Conservation (phyloP, 2,888 invertebrate species). For the Dorcus parallelipipedus region DNA sequence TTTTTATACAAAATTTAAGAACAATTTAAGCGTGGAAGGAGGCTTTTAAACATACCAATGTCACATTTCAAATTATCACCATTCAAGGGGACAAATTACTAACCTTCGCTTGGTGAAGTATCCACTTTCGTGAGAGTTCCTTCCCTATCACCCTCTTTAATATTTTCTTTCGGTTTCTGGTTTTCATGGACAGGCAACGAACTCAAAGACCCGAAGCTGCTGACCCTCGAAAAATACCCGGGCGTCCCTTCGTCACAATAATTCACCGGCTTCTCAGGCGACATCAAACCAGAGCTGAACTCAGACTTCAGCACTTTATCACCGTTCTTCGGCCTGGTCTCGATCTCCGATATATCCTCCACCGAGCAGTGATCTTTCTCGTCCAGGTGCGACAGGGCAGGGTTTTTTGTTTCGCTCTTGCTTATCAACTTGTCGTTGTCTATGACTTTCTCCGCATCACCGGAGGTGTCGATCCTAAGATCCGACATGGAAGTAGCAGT, state of each 20-base stretch:
- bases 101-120: slow-evolving; percentile 19
- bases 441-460: slow-evolving; percentile 25
- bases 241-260: slow-evolving; percentile 89
- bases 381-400: slow-evolving; percentile 30
- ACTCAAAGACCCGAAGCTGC: slow-evolving; percentile 54
- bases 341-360: slow-evolving; percentile 43
- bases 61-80: too few species aligned
- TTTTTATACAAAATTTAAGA: too few species aligned
- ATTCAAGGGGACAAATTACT: background rate
- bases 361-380: slow-evolving; percentile 47
- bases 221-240: slow-evolving; percentile 66
- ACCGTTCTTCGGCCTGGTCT: slow-evolving; percentile 24
- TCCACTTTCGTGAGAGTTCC: slow-evolving; percentile 21
- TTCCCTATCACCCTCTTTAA: slow-evolving; percentile 10
- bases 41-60: too few species aligned
- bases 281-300: slow-evolving; percentile 65
- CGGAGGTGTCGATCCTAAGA: slow-evolving; percentile 55
- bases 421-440: slow-evolving; percentile 36
- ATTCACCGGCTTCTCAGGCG: slow-evolving; percentile 75
- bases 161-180: slow-evolving; percentile 14
- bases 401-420: slow-evolving; percentile 19
- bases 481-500: slow-evolving; percentile 89
- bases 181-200: slow-evolving; percentile 38
- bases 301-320: slow-evolving; percentile 36
- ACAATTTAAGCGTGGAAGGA: too few species aligned